Base-by-base conservation (phyloP, 2,888 invertebrate species). In the Clistopyga incitator region DNA sequence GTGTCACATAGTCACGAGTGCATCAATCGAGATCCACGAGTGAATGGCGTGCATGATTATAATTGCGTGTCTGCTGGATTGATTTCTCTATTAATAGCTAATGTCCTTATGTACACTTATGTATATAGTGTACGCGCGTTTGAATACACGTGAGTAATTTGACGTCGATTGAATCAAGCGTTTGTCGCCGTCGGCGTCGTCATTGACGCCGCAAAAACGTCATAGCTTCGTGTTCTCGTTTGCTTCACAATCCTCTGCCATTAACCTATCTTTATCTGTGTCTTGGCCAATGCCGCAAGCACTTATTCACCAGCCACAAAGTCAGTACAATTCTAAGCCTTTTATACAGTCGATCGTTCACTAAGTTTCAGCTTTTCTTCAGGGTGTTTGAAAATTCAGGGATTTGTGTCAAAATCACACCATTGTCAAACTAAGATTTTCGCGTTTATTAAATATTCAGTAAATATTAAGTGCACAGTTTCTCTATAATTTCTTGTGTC, bases 231-330 rank as follows among this genome's bases (percentile, higher is more conserved):
- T 29, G 34, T 20, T 23, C 25, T 54, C 23, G 20, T 54, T 54
- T 8, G 25, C 20, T 56, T 15, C 10, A 56, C 18, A 25, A 61
- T 61, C 50, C 74, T 8, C 34, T 20, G 74, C 47, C 74, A 61
- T 34, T 75, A 75, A 75, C 75, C 75, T 75, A 75, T 75, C 75
- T 64, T 64, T 75, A 75, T 75, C 38, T 65, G 34, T 75, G 75
- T 75, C 75, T 75, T 64, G 75, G 75, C 52, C 75, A 75, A 61
- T 47, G 61, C 50, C 47, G 47, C 34, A 38, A 38, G 8, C 34
- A 38, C 34, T 38, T 38, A 38, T 38, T 38, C 34, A 38, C 34
- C 34, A 38, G 34, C 1, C 34, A 38, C 34, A 38, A 6, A 3
- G 34, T 38, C 34, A 38, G 6, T 8, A 38, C 6, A 6, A 6